Evolutionary conservation across 2,888 invertebrate genomes (phyloP), one percentile per base, ranked within the genome.

Genomic region (Diabrotica balteata): DNA sequence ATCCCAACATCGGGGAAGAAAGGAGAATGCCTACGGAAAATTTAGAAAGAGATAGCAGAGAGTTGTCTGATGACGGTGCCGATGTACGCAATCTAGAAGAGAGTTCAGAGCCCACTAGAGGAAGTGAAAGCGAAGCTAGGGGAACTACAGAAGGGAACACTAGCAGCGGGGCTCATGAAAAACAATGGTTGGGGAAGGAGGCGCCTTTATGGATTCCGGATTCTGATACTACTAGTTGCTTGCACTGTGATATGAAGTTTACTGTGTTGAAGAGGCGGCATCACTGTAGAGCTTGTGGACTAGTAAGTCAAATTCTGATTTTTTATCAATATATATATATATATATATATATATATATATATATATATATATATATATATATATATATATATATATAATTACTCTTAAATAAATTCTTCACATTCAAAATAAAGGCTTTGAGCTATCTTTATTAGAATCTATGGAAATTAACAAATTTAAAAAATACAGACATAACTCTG

Each of bases 151-250:
- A 32, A 22, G 63, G 7, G 4, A 32, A 2, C 32, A 32, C 32
- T 32, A 32, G 32, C 32, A 32, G 32, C 32, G 32, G 32, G 32
- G 5, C 32, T 4, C 32, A 32, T 32, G 68, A 59, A 9, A 73
- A 52, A 44, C 63, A 68, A 22, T 82, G 83, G 83, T 70, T 94
- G 63, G 94, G 94, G 1, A 90, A 90, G 79, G 87, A 91, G 64
- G 91, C 93, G 10, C 95, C 95, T 0, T 88, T 91, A 76, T 96
- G 96, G 96, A 90, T 96, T 61, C 95, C 95, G 0, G 96, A 96
- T 82, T 87, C 89, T 5, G 93, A 93, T 75, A 92, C 94, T 7
- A 86, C 88, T n/a, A 87, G 86, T 71, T 96, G 96, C 80, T 91
- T 95, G 90, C 89, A 93, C 73, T 96, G 96, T 81, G 90, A 91